phyloP scores from a whole-genome alignment of 2,888 invertebrate genomes.

The Eilema depressum region DNA sequence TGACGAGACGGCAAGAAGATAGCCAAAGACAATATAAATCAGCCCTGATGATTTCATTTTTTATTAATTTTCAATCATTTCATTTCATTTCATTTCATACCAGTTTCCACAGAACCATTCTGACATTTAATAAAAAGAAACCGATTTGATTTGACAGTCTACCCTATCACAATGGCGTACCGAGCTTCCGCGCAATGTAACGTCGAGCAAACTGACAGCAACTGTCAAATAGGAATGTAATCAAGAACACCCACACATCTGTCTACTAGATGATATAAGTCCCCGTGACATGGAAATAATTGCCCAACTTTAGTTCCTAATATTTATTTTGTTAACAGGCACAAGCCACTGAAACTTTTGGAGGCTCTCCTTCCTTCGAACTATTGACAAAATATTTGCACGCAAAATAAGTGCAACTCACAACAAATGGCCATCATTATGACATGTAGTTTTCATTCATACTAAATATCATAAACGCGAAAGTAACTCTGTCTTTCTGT shows the following conservation, averaged over 20 bases:
- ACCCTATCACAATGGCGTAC: neutral
- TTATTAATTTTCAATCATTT: too few relatives aligned
- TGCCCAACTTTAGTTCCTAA: neutral
- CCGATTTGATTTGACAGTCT: neutral
- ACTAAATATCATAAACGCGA: too few relatives aligned
- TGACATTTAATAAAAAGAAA: neutral
- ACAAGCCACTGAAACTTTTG: neutral
- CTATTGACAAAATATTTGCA: too few relatives aligned
- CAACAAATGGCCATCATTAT: too few relatives aligned
- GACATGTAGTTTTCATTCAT: too few relatives aligned
- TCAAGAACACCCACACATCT: neutral
- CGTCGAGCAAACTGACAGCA: neutral
- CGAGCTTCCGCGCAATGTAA: neutral
- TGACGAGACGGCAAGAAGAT: too few relatives aligned
- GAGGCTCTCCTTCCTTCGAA: too few relatives aligned
- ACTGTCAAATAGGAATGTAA: slow-evolving; percentile 4
- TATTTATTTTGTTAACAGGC: neutral
- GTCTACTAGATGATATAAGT: neutral
- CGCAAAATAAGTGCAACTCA: too few relatives aligned
- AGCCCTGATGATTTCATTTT: too few relatives aligned
- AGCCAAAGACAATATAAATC: too few relatives aligned
- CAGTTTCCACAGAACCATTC: neutral
- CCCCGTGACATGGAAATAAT: neutral
- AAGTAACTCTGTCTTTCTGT: too few relatives aligned
- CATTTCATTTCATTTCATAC: too few relatives aligned